These are phyloP conservation scores for Mamestra configurata DNA, from an alignment of 1,140 invertebrate genomes.

Conservation along the genomic window DNA sequence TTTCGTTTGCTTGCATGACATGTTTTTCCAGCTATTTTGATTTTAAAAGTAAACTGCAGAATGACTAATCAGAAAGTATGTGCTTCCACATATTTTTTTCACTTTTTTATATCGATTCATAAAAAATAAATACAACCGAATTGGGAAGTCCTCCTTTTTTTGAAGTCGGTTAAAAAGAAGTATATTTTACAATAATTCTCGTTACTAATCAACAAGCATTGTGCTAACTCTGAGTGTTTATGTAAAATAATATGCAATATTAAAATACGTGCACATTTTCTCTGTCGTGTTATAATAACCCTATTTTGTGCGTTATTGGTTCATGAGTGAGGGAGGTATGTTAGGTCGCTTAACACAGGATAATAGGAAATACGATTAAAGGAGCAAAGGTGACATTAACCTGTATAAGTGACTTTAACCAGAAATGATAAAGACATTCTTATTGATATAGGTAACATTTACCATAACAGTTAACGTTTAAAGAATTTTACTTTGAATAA, in stretches of 20 bases:
- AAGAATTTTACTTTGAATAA: constrained; percentile 4
- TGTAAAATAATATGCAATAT: not conserved
- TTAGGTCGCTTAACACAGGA: not conserved
- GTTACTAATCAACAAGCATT: no score
- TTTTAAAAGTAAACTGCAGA: no score
- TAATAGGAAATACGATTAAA: not conserved
- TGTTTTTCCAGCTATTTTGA: no score
- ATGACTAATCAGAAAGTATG: no score
- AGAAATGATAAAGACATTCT: not conserved
- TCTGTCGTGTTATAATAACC: not conserved
- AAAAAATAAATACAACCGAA: no score
- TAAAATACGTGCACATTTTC: not conserved
- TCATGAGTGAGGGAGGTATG: constrained; percentile 7
- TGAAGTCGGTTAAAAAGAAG: no score
- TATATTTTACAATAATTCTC: no score
- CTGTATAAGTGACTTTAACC: not conserved
- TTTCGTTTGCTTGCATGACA: no score
- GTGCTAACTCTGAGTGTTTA: no score
- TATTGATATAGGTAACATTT: not conserved
- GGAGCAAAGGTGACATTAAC: constrained; percentile 3
- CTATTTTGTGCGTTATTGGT: constrained; percentile 4
- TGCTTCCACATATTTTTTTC: no score
- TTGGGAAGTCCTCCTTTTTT: no score
- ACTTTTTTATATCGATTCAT: no score
- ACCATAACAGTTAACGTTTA: not conserved